Conservation (phyloP, 2,888 invertebrate genomes). For the Ornithoptera priamus region DNA sequence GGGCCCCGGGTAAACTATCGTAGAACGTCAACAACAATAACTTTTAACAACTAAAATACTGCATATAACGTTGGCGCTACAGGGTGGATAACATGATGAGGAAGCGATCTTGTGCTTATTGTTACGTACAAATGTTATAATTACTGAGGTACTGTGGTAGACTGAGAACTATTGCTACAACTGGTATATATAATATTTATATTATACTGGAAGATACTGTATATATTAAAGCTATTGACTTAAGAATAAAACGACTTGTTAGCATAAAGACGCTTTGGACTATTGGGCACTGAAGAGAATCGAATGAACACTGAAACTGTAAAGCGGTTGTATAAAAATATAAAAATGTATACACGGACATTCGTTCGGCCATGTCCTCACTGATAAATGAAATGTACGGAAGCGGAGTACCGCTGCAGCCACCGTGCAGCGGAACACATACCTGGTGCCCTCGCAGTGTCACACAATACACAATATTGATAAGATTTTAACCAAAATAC, state of each 20-base stretch:
- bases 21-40: slow-evolving; percentile 30
- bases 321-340: neutral
- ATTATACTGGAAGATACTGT: slow-evolving; percentile 75
- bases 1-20: slow-evolving; percentile 25
- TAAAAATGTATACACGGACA: neutral
- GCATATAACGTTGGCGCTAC: slow-evolving; percentile 36
- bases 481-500: neutral
- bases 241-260: slow-evolving; percentile 66
- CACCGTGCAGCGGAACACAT: too few relatives aligned
- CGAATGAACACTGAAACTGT: neutral
- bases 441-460: neutral
- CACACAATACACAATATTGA: neutral
- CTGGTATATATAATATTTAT: slow-evolving; percentile 55
- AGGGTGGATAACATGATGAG: slow-evolving; percentile 6
- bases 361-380: neutral
- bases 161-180: slow-evolving; percentile 73
- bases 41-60: slow-evolving; percentile 43
- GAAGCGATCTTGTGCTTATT: slow-evolving; percentile 38
- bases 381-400: too few relatives aligned
- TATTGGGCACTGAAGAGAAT: neutral
- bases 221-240: slow-evolving; percentile 76
- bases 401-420: too few relatives aligned
- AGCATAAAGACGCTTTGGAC: slow-evolving; percentile 37
- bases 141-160: slow-evolving; percentile 76
- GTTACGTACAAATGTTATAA: slow-evolving; percentile 55